Base-by-base conservation (phyloP, 2,797 vertebrate genomes). In the Miichthys miiuy region DNA sequence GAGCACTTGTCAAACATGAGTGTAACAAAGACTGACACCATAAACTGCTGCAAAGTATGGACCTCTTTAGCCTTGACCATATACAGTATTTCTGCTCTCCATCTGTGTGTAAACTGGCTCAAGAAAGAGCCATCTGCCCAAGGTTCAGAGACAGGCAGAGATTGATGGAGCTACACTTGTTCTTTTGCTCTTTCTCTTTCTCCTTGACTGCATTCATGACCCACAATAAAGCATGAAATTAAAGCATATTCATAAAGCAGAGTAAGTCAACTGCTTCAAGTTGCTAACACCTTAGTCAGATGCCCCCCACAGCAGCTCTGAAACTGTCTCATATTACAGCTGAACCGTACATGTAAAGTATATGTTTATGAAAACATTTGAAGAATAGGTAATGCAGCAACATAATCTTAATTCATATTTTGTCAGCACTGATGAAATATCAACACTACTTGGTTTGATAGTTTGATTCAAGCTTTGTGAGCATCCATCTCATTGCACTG, bases 21-120 rank as follows among this genome's bases (percentile, higher is more conserved):
- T 1, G 0, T 42, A 56, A 30, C 17, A 55, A 48, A 57, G 38
- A 60, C 16, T 48, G 44, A 75, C 50, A 68, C 12, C 23, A 14
- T 57, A 25, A 68, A 55, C 34, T 50, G 38, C 41, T 68, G 34
- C 34, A 34, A 52, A 57, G 69, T 27, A 18, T 41, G n/a, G 75
- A 65, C 50, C 63, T 51, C 23, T 69, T 70, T 78, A 69, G 58
- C 77, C 71, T 74, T 85, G 69, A 79, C 46, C 50, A 66, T 68
- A 34, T 47, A 18, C 0, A 34, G 62, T 38, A 56, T 78, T 3
- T 70, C 18, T 68, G 64, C 20, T 44, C 30, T 51, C n/a, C n/a
- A 51, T 81, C 50, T 80, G 68, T 69, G 62, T 70, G 30, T 54
- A 47, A 52, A 34, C 21, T 51, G 55, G 51, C 75, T 68, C 27